phyloP scores from a whole-genome alignment of 2,888 invertebrate species.

The Amphipyra tragopoginis region DNA sequence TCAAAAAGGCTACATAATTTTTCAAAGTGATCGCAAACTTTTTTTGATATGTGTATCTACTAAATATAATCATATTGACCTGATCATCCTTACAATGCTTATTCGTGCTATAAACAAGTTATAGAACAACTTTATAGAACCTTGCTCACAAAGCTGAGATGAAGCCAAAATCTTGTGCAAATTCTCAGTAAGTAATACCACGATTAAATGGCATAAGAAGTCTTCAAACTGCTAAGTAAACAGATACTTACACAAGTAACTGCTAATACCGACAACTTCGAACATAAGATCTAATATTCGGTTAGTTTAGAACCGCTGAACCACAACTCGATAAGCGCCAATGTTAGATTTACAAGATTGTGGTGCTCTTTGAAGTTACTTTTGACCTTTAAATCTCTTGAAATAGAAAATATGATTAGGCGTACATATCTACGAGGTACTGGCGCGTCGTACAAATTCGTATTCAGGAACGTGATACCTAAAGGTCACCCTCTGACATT shows the following conservation, averaged over 20 bases:
- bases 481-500: slow-evolving; percentile 56
- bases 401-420: slow-evolving; percentile 51
- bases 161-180: slow-evolving; percentile 25
- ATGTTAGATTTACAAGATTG: slow-evolving; percentile 29
- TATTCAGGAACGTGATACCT: slow-evolving; percentile 47
- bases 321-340: slow-evolving; percentile 35
- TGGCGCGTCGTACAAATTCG: slow-evolving; percentile 31
- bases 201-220: slow-evolving; percentile 44
- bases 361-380: slow-evolving; percentile 44
- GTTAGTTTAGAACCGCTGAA: slow-evolving; percentile 29
- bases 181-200: slow-evolving; percentile 23
- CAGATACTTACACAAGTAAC: slow-evolving; percentile 39
- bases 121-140: no score
- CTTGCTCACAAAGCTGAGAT: slow-evolving; percentile 15
- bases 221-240: slow-evolving; percentile 33
- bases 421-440: slow-evolving; percentile 11
- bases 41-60: no score
- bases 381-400: slow-evolving; percentile 55
- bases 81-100: no score
- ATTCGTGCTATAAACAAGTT: no score
- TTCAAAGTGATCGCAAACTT: no score
- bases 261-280: slow-evolving; percentile 24
- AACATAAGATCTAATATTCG: slow-evolving; percentile 25
- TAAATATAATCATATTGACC: no score
- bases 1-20: no score